Evolutionary conservation across 2,797 vertebrate genomes (phyloP), one percentile per base, ranked within the genome.

Genomic region (Mus minutoides): DNA sequence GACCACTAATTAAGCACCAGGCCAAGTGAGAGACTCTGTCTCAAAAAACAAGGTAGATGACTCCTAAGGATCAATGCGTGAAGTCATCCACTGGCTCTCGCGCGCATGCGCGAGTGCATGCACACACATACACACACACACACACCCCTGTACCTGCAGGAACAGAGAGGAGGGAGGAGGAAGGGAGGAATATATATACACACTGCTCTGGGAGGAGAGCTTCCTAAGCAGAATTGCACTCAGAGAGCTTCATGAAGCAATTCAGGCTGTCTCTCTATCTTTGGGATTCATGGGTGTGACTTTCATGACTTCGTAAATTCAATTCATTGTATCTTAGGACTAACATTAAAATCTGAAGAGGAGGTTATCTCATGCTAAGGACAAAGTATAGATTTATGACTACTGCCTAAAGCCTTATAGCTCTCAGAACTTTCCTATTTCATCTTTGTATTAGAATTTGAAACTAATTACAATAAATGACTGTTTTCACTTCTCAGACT

Each of bases 401-500:
- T 76, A 67, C n/a, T 86, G 37, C 40, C 8, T 92, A 83, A 88
- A 94, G 56, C 78, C 71, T 93, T 56, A 31, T 71, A 37, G 34
- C 21, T 76, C 78, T 93, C 62, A 60, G 58, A 79, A 22, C 26
- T 54, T 95, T 90, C 26, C 29, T 82, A 88, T 21, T 95, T 80
- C 34, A 73, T 91, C 52, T 89, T 93, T 91, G 94, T 34, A 83
- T 84, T 87, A 94, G 58, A 95, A 40, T 79, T 92, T 46, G 40
- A 94, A 95, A 84, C n/a, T 92, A 87, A 94, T 88, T 75, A 29
- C 54, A 69, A 54, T 62, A 62, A 95, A 83, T n/a, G 7, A 56
- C 46, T 58, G 73, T 94, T 62, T 95, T 95, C 17, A 78, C 94
- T 92, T 95, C 64, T 94, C 6, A 56, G 56, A 58, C 31, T 62